Conservation (phyloP, 2,797 vertebrate genomes). For the Neopelma chrysocephalum region DNA sequence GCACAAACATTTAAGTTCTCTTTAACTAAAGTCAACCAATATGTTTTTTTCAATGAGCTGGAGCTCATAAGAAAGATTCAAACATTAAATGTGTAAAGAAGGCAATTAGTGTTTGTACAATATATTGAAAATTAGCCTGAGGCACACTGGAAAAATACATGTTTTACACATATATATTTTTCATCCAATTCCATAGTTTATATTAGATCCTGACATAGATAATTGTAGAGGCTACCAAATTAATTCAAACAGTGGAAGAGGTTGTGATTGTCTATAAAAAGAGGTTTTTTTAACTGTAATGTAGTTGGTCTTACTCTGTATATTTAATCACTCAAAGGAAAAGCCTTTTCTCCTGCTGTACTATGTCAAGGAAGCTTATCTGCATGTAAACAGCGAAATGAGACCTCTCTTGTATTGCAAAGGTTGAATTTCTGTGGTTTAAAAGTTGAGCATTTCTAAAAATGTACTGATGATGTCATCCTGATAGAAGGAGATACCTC, state of each 20-base stretch:
- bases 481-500: not conserved
- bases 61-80: constrained; percentile 17
- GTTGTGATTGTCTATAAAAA: not conserved
- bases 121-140: not conserved
- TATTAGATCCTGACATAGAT: not conserved
- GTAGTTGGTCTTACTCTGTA: not conserved
- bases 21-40: constrained; percentile 18
- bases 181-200: not conserved
- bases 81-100: constrained; percentile 6
- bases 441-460: not conserved
- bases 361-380: constrained; percentile 23
- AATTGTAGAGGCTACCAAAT: not conserved
- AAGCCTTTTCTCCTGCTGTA: not conserved
- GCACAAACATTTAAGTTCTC: constrained; percentile 5
- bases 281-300: not conserved
- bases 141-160: not conserved
- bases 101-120: constrained; percentile 9
- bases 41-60: constrained; percentile 19
- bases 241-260: not conserved
- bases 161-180: not conserved
- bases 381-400: not conserved
- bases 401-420: not conserved
- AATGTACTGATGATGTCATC: not conserved
- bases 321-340: not conserved
- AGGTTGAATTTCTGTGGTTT: not conserved